Conservation (phyloP, 2,797 vertebrate genomes). For the Masticophis lateralis region DNA sequence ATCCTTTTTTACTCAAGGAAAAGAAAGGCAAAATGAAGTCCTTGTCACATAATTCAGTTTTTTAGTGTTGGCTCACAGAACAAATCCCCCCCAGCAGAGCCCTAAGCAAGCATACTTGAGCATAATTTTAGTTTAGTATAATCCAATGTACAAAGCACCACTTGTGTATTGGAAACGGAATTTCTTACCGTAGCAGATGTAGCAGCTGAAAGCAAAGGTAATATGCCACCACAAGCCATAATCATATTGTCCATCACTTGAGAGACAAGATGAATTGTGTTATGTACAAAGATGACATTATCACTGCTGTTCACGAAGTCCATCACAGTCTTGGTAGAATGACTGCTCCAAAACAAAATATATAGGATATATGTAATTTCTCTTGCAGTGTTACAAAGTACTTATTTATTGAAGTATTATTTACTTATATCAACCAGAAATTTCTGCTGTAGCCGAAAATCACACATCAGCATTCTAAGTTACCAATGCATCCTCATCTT, state of each 20-base stretch:
- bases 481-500: background rate
- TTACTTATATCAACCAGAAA: background rate
- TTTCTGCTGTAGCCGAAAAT: background rate
- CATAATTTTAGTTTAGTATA: background rate
- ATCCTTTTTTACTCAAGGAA: background rate
- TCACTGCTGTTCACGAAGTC: conserved; percentile 99
- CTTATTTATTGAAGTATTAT: conserved; percentile 1
- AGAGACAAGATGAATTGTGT: conserved; percentile 95
- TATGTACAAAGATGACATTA: conserved; percentile 96
- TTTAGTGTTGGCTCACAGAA: background rate
- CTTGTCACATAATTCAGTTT: background rate
- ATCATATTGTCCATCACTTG: conserved; percentile 98
- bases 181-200: conserved; percentile 84
- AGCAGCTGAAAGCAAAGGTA: conserved; percentile 94
- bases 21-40: background rate
- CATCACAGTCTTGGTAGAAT: conserved; percentile 96
- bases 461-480: background rate
- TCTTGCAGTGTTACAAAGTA: conserved; percentile 3
- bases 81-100: background rate
- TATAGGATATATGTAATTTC: background rate
- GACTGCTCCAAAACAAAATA: conserved; percentile 73
- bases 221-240: conserved; percentile 96
- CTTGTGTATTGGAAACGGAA: conserved; percentile 32
- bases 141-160: background rate
- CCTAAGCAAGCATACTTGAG: background rate